These are phyloP conservation scores for Caenorhabditis imperialis DNA, from an alignment of 2,888 invertebrate species.

Conservation along the genomic window DNA sequence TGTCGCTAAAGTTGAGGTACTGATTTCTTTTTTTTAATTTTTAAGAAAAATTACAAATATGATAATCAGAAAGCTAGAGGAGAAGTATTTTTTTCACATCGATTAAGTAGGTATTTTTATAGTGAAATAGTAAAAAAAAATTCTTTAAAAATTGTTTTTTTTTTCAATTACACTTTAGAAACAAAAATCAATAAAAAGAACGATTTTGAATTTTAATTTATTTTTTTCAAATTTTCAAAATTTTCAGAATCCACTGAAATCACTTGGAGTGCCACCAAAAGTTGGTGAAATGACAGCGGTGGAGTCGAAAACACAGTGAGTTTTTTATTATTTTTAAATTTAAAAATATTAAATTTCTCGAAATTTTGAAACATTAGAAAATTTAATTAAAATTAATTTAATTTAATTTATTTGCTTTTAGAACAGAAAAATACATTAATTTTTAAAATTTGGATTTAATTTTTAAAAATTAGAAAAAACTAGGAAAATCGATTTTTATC, in stretches of 20 bases:
- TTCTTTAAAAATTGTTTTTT: neutral
- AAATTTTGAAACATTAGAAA: too few species aligned
- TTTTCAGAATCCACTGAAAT: slow-evolving; percentile 44
- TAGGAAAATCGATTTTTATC: too few species aligned
- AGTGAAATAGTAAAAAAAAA: too few species aligned
- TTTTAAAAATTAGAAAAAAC: too few species aligned
- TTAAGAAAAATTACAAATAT: neutral
- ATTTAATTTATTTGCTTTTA: too few species aligned
- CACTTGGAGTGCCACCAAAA: slow-evolving; percentile 20
- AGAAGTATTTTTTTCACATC: too few species aligned
- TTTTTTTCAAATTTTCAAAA: neutral
- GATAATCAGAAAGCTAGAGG: too few species aligned
- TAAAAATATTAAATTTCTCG: neutral
- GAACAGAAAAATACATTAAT: too few species aligned
- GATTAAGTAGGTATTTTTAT: too few species aligned
- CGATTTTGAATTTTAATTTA: neutral
- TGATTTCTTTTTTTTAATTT: neutral
- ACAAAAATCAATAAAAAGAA: neutral
- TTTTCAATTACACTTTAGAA: neutral
- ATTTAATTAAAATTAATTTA: too few species aligned
- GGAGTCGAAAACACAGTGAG: slow-evolving; percentile 51
- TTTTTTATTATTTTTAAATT: slow-evolving; percentile 2
- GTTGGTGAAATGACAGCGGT: slow-evolving; percentile 16
- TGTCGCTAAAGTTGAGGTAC: slow-evolving; percentile 49
- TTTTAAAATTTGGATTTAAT: too few species aligned